Conservation (phyloP, 2,797 vertebrate species). For the Florisuga fusca region DNA sequence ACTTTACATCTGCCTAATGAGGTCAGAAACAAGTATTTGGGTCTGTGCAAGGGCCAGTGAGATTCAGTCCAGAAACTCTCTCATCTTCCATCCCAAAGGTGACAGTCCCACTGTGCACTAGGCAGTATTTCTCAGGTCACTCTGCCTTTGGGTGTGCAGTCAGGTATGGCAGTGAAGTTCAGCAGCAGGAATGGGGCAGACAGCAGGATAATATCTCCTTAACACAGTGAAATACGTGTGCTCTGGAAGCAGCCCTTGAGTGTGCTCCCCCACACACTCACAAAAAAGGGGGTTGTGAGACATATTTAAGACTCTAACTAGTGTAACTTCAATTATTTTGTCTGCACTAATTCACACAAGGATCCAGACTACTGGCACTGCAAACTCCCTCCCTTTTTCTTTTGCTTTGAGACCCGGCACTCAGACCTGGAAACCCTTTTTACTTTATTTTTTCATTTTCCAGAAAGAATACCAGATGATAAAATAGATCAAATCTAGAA, state of each 20-base stretch:
- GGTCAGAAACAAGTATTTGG: not conserved
- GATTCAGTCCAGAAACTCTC: not conserved
- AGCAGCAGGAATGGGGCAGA: fast-evolving
- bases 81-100: not conserved
- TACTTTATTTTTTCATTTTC: not conserved
- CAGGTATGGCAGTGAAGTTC: not conserved
- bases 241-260: not conserved
- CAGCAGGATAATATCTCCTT: fast-evolving
- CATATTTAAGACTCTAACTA: not conserved
- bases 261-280: fast-evolving
- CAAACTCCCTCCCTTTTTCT: not conserved
- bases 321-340: not conserved
- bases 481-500: not conserved
- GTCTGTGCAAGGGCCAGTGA: not conserved
- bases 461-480: not conserved
- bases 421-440: not conserved
- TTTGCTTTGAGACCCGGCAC: not conserved
- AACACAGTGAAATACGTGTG: not conserved
- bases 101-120: no score
- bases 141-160: not conserved
- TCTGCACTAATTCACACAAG: not conserved
- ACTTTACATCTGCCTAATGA: not conserved
- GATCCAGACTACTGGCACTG: fast-evolving
- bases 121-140: fast-evolving
- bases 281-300: not conserved